Evolutionary conservation across 2,113 vertebrate species (phyloP), one percentile per base, ranked within the genome.

Genomic region (Panthera leo): DNA sequence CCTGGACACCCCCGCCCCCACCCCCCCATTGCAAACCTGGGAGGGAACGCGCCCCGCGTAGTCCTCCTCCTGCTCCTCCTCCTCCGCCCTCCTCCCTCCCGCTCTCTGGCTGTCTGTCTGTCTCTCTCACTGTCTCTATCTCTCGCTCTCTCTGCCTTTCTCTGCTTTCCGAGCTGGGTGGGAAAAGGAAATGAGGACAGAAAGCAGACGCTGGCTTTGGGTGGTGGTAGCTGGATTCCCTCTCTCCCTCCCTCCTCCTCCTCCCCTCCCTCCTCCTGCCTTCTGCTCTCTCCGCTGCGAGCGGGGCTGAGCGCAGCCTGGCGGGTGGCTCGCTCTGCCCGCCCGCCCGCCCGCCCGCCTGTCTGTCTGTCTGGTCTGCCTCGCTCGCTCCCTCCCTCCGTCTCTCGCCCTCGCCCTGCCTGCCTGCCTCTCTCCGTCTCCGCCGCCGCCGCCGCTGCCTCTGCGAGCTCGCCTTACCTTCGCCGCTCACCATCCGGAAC

Each of bases 171-270:
- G 91, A 96, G 97, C 98, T 98, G 98, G 98, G 96, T 98, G 98
- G 98, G 97, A 96, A 98, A 98, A 98, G 98, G 98, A 98, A 98
- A 98, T 97, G 98, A 98, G 98, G 98, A 98, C 98, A 98, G 97
- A 98, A 98, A 98, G 97, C 98, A 98, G 98, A 99, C 98, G 98
- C 98, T 98, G 98, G 98, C 98, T 98, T 98, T 97, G 98, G 95
- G 98, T 98, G 97, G 98, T 97, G 97, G 98, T 98, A 97, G 98
- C 97, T 98, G 91, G 97, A 97, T 96, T 95, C 98, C 97, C 98
- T 98, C 97, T 95, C 98, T 80, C 82, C 91, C 97, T 97, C 96
- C 96, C 97, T 97, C 96, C 95, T 48, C 93, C 97, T 91, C 96
- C 97, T 94, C 93, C 96, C 97, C 96, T 94, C 97, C 97, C 96